Evolutionary conservation across 1,140 invertebrate species (phyloP).

Genomic region (Scylla paramamosain): DNA sequence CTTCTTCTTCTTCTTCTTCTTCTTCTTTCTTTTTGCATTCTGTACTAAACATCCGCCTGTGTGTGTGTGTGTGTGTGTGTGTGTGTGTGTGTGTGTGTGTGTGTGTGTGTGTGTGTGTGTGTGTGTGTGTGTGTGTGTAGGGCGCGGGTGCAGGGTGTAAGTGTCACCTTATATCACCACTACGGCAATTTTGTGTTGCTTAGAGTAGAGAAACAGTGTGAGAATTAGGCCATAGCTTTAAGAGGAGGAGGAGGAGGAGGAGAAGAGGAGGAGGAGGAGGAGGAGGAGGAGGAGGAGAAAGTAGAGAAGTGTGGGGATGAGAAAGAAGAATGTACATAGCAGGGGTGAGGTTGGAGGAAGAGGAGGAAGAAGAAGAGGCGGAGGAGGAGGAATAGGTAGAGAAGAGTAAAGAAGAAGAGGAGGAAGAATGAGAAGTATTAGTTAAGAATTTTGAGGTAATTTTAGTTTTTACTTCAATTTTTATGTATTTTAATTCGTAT

Average conservation of each 20-base stretch:
- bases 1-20: background rate
- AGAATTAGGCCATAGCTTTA: background rate
- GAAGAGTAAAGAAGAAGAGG: no score
- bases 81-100: constrained; percentile 39
- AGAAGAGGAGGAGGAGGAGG: background rate
- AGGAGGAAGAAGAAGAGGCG: background rate
- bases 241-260: background rate
- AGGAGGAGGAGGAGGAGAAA: background rate
- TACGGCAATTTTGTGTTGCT: no score
- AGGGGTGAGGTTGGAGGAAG: background rate
- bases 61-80: background rate
- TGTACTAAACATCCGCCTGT: background rate
- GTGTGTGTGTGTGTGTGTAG: constrained; percentile 47
- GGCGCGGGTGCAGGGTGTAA: background rate
- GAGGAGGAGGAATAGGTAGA: background rate
- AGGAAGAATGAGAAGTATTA: no score
- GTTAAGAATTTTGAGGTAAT: no score
- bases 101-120: constrained; percentile 52
- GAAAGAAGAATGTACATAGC: no score
- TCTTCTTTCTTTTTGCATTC: background rate
- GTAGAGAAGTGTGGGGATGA: no score
- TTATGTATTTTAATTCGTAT: no score
- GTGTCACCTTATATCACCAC: background rate
- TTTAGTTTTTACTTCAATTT: no score
- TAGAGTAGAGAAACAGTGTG: background rate